These are phyloP conservation scores for Heterodera filipjevi DNA, from an alignment of 2,888 invertebrate species.

Conservation along the genomic window DNA sequence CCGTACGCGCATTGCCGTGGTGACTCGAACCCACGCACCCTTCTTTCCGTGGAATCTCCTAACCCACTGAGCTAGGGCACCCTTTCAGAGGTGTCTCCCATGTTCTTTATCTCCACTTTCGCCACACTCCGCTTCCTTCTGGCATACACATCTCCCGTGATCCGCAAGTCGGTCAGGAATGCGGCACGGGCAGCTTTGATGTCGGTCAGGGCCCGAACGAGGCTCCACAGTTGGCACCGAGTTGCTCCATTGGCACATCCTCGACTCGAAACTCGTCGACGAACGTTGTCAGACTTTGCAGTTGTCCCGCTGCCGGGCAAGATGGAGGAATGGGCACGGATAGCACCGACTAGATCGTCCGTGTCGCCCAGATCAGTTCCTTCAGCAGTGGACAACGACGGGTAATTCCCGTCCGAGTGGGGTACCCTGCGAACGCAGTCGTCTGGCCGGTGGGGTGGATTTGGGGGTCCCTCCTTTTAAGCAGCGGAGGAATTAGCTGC, in stretches of 20 bases:
- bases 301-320: background rate
- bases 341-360: background rate
- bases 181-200: background rate
- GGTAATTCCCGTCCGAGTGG: slow-evolving; percentile 14
- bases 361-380: background rate
- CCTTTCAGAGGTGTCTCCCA: no score
- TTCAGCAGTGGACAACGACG: background rate
- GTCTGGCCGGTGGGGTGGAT: background rate
- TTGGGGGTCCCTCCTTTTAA: no score
- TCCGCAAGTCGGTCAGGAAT: background rate
- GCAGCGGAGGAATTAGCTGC: slow-evolving; percentile 1
- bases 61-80: no score
- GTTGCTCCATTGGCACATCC: background rate
- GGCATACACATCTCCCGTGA: no score
- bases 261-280: background rate
- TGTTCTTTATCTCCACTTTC: no score
- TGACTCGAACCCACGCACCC: no score
- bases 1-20: no score
- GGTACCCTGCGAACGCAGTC: slow-evolving; percentile 4
- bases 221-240: background rate
- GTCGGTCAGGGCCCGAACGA: background rate
- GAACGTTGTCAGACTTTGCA: background rate
- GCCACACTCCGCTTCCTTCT: no score
- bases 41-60: no score
- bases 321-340: background rate